These are phyloP conservation scores for Agrilus cyanescens DNA, from an alignment of 2,888 invertebrate genomes.

Conservation along the genomic window DNA sequence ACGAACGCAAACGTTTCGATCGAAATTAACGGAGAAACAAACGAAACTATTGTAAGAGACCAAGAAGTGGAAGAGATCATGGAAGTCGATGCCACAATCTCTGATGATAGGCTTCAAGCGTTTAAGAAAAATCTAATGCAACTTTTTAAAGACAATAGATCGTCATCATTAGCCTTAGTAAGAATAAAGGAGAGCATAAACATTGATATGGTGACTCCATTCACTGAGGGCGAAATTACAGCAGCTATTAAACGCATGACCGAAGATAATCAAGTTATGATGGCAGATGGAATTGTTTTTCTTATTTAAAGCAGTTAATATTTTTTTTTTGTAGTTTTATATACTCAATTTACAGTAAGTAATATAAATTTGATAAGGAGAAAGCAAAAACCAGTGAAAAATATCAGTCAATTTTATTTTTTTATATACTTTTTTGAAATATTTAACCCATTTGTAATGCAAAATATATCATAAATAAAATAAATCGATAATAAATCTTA, in stretches of 20 bases:
- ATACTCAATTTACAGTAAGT: too few species aligned
- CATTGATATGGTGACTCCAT: conserved; percentile 45
- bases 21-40: background rate
- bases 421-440: too few species aligned
- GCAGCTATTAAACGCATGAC: conserved; percentile 76
- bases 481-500: background rate
- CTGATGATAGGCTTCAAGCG: conserved; percentile 36
- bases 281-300: conserved; percentile 73
- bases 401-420: too few species aligned
- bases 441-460: background rate
- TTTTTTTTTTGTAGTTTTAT: too few species aligned
- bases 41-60: background rate
- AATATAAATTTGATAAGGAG: too few species aligned
- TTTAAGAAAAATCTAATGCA: conserved; percentile 67
- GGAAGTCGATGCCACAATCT: conserved; percentile 20
- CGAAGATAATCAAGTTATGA: conserved; percentile 85
- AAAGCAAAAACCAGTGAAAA: too few species aligned
- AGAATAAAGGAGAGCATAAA: conserved; percentile 56
- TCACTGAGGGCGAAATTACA: conserved; percentile 56
- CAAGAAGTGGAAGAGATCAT: conserved; percentile 11
- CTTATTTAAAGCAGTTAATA: conserved; percentile 49
- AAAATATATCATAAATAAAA: conserved; percentile 1
- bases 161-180: conserved; percentile 58
- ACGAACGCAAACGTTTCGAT: background rate
- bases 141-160: conserved; percentile 65